Evolutionary conservation across 1,140 invertebrate genomes (phyloP), one percentile per base, ranked within the genome.

Genomic region (Bombus superbus): DNA sequence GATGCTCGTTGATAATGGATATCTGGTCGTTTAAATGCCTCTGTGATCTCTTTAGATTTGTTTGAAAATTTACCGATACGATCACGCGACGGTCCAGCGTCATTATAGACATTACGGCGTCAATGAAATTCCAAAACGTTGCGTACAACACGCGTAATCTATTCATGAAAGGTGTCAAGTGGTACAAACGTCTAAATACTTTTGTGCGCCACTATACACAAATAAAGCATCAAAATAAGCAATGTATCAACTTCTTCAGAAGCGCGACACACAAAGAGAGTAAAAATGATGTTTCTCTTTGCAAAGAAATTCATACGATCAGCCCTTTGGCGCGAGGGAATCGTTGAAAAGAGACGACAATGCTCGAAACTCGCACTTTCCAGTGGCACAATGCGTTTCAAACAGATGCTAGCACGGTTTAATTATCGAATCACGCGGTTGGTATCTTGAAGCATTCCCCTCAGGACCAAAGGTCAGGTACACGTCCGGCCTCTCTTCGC

Each of bases 341-440:
- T 32, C 28, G 40, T 13, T 44, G 64, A 83, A 80, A 64, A 68
- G 62, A 42, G 35, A 83, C 15, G 44, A 25, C 18, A 62, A 38
- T 47, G 32, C 44, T 42, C 22, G 28, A 35, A 59, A 44, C n/a
- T 69, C 9, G n/a, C 38, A 40, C 10, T 32, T 35, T 66, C 32
- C 13, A 32, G 10, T 13, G 10, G 13, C 28, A 77, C 32, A 66
- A 42, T 53, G 47, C 64, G 40, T 86, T 75, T 83, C 80, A 68
- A 89, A 86, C 68, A 80, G 76, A 86, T 89, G 73, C 35, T 22
- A 53, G 10, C 68, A 73, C 77, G 77, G 25, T 80, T 85, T 80
- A 80, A 85, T 85, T 80, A 80, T 85, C 77, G 77, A 53, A 40
- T 62, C 25, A 18, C 28, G 25, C n/a, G 53, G 71, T n/a, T 28